These are phyloP conservation scores for Drosophila subquinaria DNA, from an alignment of 2,888 invertebrate species.

Conservation along the genomic window DNA sequence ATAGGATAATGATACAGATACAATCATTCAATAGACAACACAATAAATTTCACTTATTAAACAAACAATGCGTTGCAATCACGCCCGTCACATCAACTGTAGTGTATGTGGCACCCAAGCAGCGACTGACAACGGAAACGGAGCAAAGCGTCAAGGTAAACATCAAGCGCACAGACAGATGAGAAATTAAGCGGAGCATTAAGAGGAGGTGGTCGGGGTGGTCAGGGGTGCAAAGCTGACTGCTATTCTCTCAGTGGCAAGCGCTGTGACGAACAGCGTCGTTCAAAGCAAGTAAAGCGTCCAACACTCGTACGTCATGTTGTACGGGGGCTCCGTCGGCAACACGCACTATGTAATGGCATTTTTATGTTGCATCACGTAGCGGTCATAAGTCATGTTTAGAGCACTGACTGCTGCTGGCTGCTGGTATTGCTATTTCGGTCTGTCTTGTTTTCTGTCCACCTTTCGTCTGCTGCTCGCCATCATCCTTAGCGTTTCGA, in stretches of 20 bases:
- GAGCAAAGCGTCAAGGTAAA: conserved; percentile 52
- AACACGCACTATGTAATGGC: conserved; percentile 78
- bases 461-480: background rate
- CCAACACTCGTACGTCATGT: conserved; percentile 82
- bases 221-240: background rate
- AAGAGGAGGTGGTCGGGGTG: conserved; percentile 16
- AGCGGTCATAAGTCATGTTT: conserved; percentile 85
- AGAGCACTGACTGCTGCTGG: conserved; percentile 80
- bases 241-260: conserved; percentile 60
- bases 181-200: conserved; percentile 65
- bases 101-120: background rate
- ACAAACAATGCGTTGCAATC: conserved; percentile 70
- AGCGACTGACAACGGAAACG: background rate
- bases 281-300: conserved; percentile 68
- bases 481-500: conserved; percentile 44
- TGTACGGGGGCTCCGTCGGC: conserved; percentile 56
- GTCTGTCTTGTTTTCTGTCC: background rate
- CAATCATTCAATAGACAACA: conserved; percentile 63
- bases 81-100: conserved; percentile 11
- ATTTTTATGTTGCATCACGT: conserved; percentile 85
- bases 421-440: conserved; percentile 47
- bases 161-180: conserved; percentile 57
- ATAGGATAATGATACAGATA: background rate
- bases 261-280: conserved; percentile 52
- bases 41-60: conserved; percentile 79